Percentiles rank a stretch among this genome's conserved stretches.
Evolutionary conservation across 2,113 vertebrate genomes (phyloP).

Genomic region (Nesogale talazaci): DNA sequence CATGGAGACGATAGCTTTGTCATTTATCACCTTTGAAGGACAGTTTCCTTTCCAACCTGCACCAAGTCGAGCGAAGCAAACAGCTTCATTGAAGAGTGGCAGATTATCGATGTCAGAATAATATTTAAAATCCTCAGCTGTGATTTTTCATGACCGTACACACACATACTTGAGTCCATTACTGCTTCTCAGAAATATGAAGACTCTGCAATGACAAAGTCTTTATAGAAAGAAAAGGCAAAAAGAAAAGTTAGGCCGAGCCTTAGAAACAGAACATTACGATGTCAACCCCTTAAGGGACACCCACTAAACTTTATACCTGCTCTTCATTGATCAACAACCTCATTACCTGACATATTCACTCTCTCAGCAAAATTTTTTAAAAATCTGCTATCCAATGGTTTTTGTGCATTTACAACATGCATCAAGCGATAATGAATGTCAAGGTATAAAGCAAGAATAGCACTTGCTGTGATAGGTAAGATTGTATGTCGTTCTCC

Average conservation of each 20-base stretch:
- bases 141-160: background rate
- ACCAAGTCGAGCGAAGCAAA: background rate
- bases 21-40: background rate
- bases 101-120: slow-evolving; percentile 21
- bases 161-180: background rate
- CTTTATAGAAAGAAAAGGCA: slow-evolving; percentile 1
- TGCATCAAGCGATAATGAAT: no score
- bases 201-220: background rate
- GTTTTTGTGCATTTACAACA: no score
- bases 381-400: no score
- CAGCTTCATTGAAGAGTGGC: background rate
- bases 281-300: background rate
- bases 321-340: no score
- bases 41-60: slow-evolving; percentile 8
- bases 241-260: slow-evolving; percentile 24
- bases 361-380: no score
- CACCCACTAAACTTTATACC: background rate
- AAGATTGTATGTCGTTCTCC: no score
- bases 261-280: slow-evolving; percentile 19
- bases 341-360: no score
- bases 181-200: slow-evolving; percentile 41
- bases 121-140: background rate
- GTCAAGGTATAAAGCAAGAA: no score
- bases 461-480: no score
- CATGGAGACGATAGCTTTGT: background rate